A percentile compares a stretch with the other conserved stretches of the same genome.
These are phyloP conservation scores for Shinisaurus crocodilurus DNA, from an alignment of 2,113 vertebrate genomes.

Conservation along the genomic window DNA sequence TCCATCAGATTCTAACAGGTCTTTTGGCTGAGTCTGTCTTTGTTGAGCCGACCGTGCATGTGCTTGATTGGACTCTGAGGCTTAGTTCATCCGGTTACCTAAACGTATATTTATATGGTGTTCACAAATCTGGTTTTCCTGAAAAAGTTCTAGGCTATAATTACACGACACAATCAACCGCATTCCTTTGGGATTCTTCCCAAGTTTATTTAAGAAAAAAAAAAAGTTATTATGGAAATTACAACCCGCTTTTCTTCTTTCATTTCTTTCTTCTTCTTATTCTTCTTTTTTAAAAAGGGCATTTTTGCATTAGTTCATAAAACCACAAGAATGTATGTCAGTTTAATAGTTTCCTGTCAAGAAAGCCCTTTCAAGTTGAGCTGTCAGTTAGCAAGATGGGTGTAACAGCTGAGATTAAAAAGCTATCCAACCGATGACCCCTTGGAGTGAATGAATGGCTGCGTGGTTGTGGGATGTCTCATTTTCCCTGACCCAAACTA, in stretches of 20 bases:
- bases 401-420: slow-evolving; percentile 50
- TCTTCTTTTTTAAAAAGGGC: slow-evolving; percentile 55
- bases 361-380: slow-evolving; percentile 73
- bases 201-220: slow-evolving; percentile 77
- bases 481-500: slow-evolving; percentile 9
- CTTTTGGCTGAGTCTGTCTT: slow-evolving; percentile 43
- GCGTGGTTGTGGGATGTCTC: slow-evolving; percentile 38
- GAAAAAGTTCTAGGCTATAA: slow-evolving; percentile 55
- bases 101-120: slow-evolving; percentile 57
- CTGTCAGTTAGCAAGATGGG: slow-evolving; percentile 69
- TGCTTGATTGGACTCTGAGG: slow-evolving; percentile 41
- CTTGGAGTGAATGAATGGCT: slow-evolving; percentile 47
- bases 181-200: slow-evolving; percentile 64
- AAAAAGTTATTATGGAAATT: slow-evolving; percentile 77
- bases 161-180: slow-evolving; percentile 62
- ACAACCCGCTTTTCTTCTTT: slow-evolving; percentile 54
- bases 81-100: slow-evolving; percentile 51
- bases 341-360: slow-evolving; percentile 77
- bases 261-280: slow-evolving; percentile 5
- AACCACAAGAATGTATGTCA: slow-evolving; percentile 79
- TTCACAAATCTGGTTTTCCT: slow-evolving; percentile 58
- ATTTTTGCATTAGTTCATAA: slow-evolving; percentile 73
- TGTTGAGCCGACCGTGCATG: slow-evolving; percentile 20
- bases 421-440: slow-evolving; percentile 50
- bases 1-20: slow-evolving; percentile 36